Evolutionary conservation across 53 echinoderm and acorn worm species (phyloP).

Genomic region (Pentamera pediparva): DNA sequence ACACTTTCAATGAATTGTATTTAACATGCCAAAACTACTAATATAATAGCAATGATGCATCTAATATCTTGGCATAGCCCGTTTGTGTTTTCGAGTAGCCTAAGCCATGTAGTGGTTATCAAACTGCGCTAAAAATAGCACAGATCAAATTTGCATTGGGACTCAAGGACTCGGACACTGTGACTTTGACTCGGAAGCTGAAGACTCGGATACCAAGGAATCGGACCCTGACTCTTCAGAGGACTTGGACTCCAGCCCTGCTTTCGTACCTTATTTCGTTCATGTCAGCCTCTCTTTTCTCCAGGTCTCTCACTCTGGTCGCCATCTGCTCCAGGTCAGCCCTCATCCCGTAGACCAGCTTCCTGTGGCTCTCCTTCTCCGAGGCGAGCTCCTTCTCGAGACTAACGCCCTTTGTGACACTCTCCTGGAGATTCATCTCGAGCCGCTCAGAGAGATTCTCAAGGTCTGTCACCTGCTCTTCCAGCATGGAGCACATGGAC

Average conservation of each 20-base stretch:
- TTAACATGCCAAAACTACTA: too few relatives aligned
- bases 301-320: background rate
- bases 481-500: slow-evolving; percentile 87
- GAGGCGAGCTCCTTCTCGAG: slow-evolving; percentile 37
- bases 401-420: background rate
- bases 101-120: too few relatives aligned
- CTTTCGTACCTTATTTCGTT: slow-evolving; percentile 1
- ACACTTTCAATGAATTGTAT: too few relatives aligned
- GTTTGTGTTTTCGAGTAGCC: too few relatives aligned
- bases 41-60: too few relatives aligned
- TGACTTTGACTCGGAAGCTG: background rate
- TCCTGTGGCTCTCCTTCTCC: slow-evolving; percentile 19
- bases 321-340: slow-evolving; percentile 30
- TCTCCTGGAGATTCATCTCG: slow-evolving; percentile 46
- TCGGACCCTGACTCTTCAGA: background rate
- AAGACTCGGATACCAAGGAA: background rate
- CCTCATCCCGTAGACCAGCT: slow-evolving; percentile 7
- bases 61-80: too few relatives aligned
- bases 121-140: background rate
- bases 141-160: background rate
- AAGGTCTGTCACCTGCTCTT: slow-evolving; percentile 84
- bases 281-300: background rate
- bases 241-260: background rate
- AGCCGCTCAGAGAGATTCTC: slow-evolving; percentile 69
- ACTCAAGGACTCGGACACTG: background rate